These are phyloP conservation scores for Elymnias hypermnestra DNA, from an alignment of 1,140 invertebrate genomes.

Conservation along the genomic window DNA sequence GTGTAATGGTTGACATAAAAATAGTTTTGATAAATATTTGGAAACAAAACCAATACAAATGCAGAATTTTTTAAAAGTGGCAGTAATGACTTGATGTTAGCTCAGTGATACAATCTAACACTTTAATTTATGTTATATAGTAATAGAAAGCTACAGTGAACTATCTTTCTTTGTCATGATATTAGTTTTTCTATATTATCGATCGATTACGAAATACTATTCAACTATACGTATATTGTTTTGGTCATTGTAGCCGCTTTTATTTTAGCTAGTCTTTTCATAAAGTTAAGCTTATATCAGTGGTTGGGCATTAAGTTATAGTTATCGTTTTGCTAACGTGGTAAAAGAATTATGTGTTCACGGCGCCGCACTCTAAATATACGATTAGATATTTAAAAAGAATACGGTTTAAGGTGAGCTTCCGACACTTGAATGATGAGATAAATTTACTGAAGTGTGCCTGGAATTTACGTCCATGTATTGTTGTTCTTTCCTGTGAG, in stretches of 20 bases:
- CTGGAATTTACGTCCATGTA: slow-evolving; percentile 68
- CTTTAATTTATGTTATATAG: slow-evolving; percentile 17
- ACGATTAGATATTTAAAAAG: slow-evolving; percentile 17
- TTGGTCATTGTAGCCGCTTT: slow-evolving; percentile 24
- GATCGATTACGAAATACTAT: slow-evolving; percentile 70
- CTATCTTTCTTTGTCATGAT: slow-evolving; percentile 63
- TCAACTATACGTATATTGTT: slow-evolving; percentile 30
- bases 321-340: slow-evolving; percentile 16
- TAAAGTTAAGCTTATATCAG: slow-evolving; percentile 9
- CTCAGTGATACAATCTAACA: slow-evolving; percentile 14
- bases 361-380: slow-evolving; percentile 8
- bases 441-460: slow-evolving; percentile 36
- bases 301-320: slow-evolving; percentile 6
- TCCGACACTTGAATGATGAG: slow-evolving; percentile 27
- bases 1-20: slow-evolving; percentile 63
- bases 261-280: slow-evolving; percentile 22
- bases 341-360: slow-evolving; percentile 21
- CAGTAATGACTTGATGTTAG: slow-evolving; percentile 7
- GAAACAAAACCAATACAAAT: slow-evolving; percentile 33
- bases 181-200: slow-evolving; percentile 66
- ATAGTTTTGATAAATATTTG: slow-evolving; percentile 66
- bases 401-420: slow-evolving; percentile 22
- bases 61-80: slow-evolving; percentile 14
- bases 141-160: slow-evolving; percentile 16
- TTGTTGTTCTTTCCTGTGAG: slow-evolving; percentile 73